These are phyloP conservation scores for Bufotes viridis DNA, from an alignment of 2,797 vertebrate species.

Conservation along the genomic window DNA sequence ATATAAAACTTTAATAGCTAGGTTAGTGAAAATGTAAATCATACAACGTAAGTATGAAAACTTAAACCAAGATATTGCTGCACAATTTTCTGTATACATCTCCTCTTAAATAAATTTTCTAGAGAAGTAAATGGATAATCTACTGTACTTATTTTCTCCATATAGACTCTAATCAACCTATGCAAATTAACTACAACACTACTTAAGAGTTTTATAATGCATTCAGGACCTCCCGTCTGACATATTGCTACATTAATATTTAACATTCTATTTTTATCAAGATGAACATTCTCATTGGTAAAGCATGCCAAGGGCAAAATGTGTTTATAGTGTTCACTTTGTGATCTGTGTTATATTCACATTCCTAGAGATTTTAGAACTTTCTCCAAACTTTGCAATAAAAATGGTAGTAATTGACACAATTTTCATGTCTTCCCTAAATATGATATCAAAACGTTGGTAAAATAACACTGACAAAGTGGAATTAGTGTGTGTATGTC, in stretches of 20 bases:
- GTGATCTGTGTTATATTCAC: neutral
- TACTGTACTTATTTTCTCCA: neutral
- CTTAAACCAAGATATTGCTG: neutral
- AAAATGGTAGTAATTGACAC: neutral
- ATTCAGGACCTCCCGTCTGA: conserved; percentile 34
- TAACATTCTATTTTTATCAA: conserved; percentile 26
- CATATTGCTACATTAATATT: conserved; percentile 34
- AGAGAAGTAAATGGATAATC: neutral
- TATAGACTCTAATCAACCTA: conserved; percentile 10
- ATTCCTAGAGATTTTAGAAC: neutral
- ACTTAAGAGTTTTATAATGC: neutral
- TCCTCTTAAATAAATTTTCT: neutral
- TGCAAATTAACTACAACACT: neutral
- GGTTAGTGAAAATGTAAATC: neutral
- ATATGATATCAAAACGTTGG: neutral
- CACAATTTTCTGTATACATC: neutral
- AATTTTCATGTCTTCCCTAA: neutral
- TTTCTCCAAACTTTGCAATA: neutral
- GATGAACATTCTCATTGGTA: conserved; percentile 8
- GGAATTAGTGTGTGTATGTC: neutral
- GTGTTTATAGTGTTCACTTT: neutral
- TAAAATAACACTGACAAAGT: neutral
- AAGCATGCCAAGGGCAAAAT: conserved; percentile 29
- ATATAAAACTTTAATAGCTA: neutral
- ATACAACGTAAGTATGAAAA: neutral